Base-by-base conservation (phyloP, 2,113 vertebrate genomes). In the Cacatua alba region DNA sequence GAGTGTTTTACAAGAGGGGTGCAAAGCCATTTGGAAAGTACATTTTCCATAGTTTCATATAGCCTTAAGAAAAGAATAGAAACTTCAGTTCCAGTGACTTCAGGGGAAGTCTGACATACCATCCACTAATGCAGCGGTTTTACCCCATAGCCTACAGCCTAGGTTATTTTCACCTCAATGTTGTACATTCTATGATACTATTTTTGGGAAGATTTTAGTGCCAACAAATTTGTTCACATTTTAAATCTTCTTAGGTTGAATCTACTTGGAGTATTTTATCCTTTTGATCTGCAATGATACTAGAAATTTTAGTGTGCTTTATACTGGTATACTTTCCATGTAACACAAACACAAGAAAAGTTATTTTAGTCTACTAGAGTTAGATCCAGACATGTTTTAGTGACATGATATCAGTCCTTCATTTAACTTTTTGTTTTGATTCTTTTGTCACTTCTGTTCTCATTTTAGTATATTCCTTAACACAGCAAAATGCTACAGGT, bases 11-110 rank as follows among this genome's bases (percentile, higher is more conserved):
- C 43, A 62, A 55, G 81, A 95, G 65, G 74, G 89, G 83, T 96
- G 96, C 95, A 97, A 97, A 95, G 23, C 52, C 95, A 88, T 63
- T 79, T 55, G 26, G 48, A 94, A 92, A 57, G 23, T 26, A 39
- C 29, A 16, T 80, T 86, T 82, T 74, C 49, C 59, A 2, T 21
- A 60, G 69, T 68, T 82, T 90, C 64, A 43, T 25, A 31, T 7
- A 52, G 41, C 13, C 29, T 80, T 51, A 62, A 51, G 60, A 25
- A 69, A 71, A 82, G 5, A 67, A 76, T 1, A 74, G 16, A 65
- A 63, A 60, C 39, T 82, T 67, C 83, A 55, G 11, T 86, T 82
- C 10, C 68, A 67, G 15, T 74, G 71, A 75, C 76, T 74, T 81
- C 43, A 88, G 76, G 19, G 72, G 51, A 86, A 78, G 86, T 81